Evolutionary conservation across 2,113 vertebrate genomes (phyloP).

Genomic region (Protobothrops flavoviridis): DNA sequence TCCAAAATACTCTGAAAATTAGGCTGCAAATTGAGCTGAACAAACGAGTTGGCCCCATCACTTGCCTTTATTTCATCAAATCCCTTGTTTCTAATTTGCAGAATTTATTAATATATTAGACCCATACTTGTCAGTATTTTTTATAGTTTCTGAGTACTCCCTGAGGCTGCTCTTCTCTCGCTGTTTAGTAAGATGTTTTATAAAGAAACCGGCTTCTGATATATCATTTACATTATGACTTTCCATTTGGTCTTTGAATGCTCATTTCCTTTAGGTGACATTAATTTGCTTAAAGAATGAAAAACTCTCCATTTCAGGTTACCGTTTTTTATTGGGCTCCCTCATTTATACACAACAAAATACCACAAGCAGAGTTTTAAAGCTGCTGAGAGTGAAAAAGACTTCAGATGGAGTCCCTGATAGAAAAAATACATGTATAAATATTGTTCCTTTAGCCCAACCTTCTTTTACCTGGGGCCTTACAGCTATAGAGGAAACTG

Average conservation of each 20-base stretch:
- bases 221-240: slow-evolving; percentile 72
- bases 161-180: slow-evolving; percentile 55
- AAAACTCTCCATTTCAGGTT: slow-evolving; percentile 54
- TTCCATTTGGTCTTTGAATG: slow-evolving; percentile 65
- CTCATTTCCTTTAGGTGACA: slow-evolving; percentile 57
- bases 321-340: slow-evolving; percentile 50
- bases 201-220: slow-evolving; percentile 59
- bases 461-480: neutral
- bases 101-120: slow-evolving; percentile 60
- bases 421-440: slow-evolving; percentile 32
- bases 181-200: slow-evolving; percentile 61
- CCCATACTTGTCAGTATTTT: slow-evolving; percentile 44
- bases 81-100: slow-evolving; percentile 59
- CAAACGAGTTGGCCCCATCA: slow-evolving; percentile 47
- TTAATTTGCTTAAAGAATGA: slow-evolving; percentile 68
- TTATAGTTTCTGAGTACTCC: slow-evolving; percentile 59
- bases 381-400: neutral
- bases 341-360: slow-evolving; percentile 59
- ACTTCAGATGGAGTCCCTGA: slow-evolving; percentile 6
- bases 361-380: slow-evolving; percentile 40
- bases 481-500: neutral
- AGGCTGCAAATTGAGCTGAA: slow-evolving; percentile 65
- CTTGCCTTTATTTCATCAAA: slow-evolving; percentile 59
- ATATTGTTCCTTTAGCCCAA: neutral
- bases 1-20: slow-evolving; percentile 51